These are phyloP conservation scores for Zophobas morio DNA, from an alignment of 1,140 invertebrate genomes.

Conservation along the genomic window DNA sequence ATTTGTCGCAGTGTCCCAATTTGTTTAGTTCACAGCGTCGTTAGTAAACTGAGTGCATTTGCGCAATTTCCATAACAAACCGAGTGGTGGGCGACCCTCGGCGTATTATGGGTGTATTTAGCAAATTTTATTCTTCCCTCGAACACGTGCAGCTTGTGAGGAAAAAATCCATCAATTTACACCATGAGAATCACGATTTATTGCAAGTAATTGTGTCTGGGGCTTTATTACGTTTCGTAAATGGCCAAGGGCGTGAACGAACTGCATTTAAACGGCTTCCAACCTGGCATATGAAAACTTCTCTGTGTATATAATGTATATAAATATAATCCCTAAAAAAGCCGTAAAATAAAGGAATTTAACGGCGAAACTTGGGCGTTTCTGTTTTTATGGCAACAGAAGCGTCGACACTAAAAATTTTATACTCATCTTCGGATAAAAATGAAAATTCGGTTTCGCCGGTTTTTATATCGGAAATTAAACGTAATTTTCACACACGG, in stretches of 20 bases:
- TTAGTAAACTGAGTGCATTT: neutral
- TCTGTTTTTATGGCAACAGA: slow-evolving; percentile 30
- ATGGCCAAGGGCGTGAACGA: slow-evolving; percentile 17
- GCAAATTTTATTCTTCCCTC: slow-evolving; percentile 17
- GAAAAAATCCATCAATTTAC: slow-evolving; percentile 20
- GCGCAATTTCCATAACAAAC: neutral
- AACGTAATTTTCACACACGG: slow-evolving; percentile 9
- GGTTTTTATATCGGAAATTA: slow-evolving; percentile 30
- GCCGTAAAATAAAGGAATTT: slow-evolving; percentile 39
- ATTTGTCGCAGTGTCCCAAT: too few species aligned
- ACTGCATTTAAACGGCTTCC: slow-evolving; percentile 25
- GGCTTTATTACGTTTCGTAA: slow-evolving; percentile 26
- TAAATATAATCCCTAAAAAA: slow-evolving; percentile 30
- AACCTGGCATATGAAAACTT: slow-evolving; percentile 27
- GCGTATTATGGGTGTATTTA: neutral
- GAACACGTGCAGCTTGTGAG: neutral
- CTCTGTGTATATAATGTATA: slow-evolving; percentile 35
- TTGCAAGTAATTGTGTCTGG: slow-evolving; percentile 22
- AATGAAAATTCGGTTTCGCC: neutral
- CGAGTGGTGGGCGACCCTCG: slow-evolving; percentile 1
- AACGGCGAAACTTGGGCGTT: slow-evolving; percentile 37
- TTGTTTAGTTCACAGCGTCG: too few species aligned
- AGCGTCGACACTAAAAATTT: slow-evolving; percentile 37
- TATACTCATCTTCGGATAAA: slow-evolving; percentile 34
- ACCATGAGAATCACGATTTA: slow-evolving; percentile 16